Evolutionary conservation across 1,140 invertebrate species (phyloP).

Genomic region (Metaphire vulgaris): DNA sequence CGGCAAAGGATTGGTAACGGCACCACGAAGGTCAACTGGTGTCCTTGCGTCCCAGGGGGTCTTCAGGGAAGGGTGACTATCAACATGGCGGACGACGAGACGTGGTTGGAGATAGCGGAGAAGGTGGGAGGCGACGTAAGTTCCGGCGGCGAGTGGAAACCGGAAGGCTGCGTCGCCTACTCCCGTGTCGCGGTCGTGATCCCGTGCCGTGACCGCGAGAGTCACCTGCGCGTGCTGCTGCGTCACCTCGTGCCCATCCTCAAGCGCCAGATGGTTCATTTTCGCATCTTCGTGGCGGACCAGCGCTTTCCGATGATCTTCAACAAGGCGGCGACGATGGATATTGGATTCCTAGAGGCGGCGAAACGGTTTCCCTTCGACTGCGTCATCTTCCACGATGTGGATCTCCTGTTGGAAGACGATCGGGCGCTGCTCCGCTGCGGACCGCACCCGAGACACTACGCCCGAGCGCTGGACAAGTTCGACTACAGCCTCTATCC

Average conservation of each 20-base stretch:
- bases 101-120: background rate
- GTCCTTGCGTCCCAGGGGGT: background rate
- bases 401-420: constrained; percentile 83
- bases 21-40: background rate
- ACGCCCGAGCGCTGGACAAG: background rate
- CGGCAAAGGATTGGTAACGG: background rate
- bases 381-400: constrained; percentile 87
- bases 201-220: constrained; percentile 72
- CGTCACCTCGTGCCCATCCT: constrained; percentile 85
- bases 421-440: constrained; percentile 81
- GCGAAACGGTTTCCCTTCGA: constrained; percentile 60
- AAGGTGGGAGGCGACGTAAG: background rate
- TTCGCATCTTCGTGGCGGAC: constrained; percentile 80
- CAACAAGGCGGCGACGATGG: constrained; percentile 84
- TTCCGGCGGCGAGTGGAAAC: constrained; percentile 21
- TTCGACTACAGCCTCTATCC: constrained; percentile 4
- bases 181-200: constrained; percentile 69
- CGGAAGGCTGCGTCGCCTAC: constrained; percentile 2
- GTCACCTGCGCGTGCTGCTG: constrained; percentile 70
- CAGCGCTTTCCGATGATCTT: constrained; percentile 63
- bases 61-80: background rate
- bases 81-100: background rate
- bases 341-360: constrained; percentile 75
- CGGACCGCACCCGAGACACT: constrained; percentile 25
- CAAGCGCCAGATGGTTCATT: constrained; percentile 74